Conservation (phyloP, 2,888 invertebrate genomes). For the Harmothoe impar region DNA sequence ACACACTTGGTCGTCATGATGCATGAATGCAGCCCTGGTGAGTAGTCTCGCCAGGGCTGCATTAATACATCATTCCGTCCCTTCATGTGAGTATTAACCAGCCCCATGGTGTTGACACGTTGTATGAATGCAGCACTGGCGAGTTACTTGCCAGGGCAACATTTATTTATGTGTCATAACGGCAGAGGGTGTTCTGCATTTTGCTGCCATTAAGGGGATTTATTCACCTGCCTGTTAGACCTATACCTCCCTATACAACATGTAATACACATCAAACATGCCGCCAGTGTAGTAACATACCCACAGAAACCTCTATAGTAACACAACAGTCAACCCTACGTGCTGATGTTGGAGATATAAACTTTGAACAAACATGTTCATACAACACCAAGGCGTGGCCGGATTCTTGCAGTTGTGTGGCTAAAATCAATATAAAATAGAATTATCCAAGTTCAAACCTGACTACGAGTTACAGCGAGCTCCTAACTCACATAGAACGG, state of each 20-base stretch:
- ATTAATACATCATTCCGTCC: no score
- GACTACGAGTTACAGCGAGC: background rate
- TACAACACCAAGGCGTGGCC: background rate
- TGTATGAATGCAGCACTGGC: no score
- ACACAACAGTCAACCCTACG: background rate
- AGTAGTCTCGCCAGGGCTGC: no score
- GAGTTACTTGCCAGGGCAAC: no score
- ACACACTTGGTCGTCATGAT: no score
- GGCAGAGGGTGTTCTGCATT: no score
- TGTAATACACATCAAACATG: background rate
- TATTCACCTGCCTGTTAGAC: background rate
- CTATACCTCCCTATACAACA: background rate
- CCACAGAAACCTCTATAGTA: background rate
- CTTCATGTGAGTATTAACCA: no score
- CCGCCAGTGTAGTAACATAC: background rate
- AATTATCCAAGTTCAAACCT: background rate
- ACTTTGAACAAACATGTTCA: background rate
- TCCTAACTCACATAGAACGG: background rate
- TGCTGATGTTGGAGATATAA: background rate
- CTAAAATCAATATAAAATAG: slow-evolving; percentile 1
- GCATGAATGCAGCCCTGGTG: no score
- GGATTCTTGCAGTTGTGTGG: background rate
- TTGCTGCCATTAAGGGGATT: no score
- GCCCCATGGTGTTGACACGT: no score
- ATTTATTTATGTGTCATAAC: no score